These are phyloP conservation scores for Meleagris gallopavo DNA, from an alignment of 2,113 vertebrate species.

Conservation along the genomic window DNA sequence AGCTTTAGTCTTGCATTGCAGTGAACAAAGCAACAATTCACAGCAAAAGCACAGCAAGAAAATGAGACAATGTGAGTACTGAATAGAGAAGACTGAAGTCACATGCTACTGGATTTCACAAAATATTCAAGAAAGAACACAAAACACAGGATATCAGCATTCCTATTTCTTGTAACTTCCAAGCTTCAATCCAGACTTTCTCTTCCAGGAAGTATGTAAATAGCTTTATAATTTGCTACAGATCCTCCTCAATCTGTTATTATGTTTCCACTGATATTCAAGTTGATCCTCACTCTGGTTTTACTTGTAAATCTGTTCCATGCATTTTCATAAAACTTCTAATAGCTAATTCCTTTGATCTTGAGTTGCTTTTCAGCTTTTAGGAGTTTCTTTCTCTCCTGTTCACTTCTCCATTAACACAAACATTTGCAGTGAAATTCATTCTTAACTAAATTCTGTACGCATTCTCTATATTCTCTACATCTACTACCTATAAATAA, in stretches of 20 bases:
- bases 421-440: background rate
- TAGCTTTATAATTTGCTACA: rapidly evolving
- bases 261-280: background rate
- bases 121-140: background rate
- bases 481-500: background rate
- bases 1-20: background rate
- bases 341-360: background rate
- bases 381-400: background rate
- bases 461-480: background rate
- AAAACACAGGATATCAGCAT: background rate
- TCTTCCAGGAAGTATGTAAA: background rate
- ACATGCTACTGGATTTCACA: background rate
- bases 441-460: background rate
- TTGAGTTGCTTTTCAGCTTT: background rate
- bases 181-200: background rate
- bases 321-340: background rate
- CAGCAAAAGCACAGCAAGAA: background rate
- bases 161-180: background rate
- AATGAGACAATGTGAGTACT: background rate
- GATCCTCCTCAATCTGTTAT: background rate
- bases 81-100: background rate
- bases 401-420: background rate
- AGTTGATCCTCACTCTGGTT: background rate
- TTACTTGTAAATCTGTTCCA: background rate
- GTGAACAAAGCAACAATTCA: rapidly evolving